Percentiles rank a stretch among this genome's conserved stretches.
Evolutionary conservation across 2,888 invertebrate species (phyloP).

Genomic region (Nomada ruficornis): DNA sequence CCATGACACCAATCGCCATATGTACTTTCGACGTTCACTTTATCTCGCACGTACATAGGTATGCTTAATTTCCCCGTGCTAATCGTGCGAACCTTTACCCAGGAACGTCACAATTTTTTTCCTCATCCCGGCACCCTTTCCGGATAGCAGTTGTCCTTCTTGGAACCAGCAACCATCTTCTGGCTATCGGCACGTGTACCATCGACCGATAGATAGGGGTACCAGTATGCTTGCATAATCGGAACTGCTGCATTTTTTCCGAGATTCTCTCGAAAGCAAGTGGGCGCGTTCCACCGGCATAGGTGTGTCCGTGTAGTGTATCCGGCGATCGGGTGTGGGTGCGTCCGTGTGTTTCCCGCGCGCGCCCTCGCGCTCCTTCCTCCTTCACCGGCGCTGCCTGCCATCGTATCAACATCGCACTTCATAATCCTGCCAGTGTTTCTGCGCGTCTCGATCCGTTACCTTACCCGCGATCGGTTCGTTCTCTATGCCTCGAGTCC

Average conservation of each 20-base stretch:
- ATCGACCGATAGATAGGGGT: slow-evolving; percentile 47
- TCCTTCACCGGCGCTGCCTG: slow-evolving; percentile 70
- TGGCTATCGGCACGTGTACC: neutral
- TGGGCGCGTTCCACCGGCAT: slow-evolving; percentile 27
- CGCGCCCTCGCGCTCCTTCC: slow-evolving; percentile 69
- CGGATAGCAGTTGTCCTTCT: neutral
- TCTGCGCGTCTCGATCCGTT: slow-evolving; percentile 79
- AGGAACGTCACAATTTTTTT: too few species aligned
- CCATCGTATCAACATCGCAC: slow-evolving; percentile 81
- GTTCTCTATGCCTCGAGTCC: slow-evolving; percentile 43
- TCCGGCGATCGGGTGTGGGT: slow-evolving; percentile 52
- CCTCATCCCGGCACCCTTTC: neutral
- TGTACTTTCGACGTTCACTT: neutral
- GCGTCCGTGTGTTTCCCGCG: slow-evolving; percentile 68
- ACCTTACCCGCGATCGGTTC: slow-evolving; percentile 64
- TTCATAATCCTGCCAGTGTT: slow-evolving; percentile 81
- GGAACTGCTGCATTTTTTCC: slow-evolving; percentile 15
- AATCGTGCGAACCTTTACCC: neutral
- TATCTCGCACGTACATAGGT: neutral
- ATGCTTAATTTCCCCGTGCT: neutral
- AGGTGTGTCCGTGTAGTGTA: slow-evolving; percentile 33
- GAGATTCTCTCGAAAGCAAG: slow-evolving; percentile 45
- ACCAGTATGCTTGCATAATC: slow-evolving; percentile 47
- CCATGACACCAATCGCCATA: neutral
- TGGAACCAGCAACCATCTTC: neutral